These are phyloP conservation scores for Mythimna albipuncta DNA, from an alignment of 2,888 invertebrate species.

Conservation along the genomic window DNA sequence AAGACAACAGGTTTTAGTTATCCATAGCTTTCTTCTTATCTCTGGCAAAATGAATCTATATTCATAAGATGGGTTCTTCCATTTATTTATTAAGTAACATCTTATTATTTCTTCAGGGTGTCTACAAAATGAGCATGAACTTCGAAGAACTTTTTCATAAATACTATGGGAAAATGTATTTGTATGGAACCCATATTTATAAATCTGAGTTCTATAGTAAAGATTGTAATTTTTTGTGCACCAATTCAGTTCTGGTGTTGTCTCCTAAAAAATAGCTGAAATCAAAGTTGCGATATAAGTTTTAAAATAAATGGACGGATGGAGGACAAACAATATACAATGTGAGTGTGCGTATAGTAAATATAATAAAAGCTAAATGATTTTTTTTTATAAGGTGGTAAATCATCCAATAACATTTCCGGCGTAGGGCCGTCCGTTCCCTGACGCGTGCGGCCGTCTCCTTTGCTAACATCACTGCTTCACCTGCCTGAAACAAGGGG, in stretches of 20 bases:
- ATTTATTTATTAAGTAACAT: neutral
- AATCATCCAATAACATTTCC: neutral
- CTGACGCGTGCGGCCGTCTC: neutral
- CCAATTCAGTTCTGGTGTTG: conserved; percentile 10
- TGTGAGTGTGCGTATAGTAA: neutral
- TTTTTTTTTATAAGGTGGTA: neutral
- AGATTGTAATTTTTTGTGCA: conserved; percentile 22
- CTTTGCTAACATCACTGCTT: neutral
- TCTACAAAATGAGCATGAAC: conserved; percentile 17
- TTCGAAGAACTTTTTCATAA: conserved; percentile 10
- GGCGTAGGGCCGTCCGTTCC: too few species aligned
- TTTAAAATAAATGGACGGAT: neutral
- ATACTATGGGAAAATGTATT: conserved; percentile 28
- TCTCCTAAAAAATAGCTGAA: conserved; percentile 12
- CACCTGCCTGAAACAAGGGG: too few species aligned
- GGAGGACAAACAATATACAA: neutral
- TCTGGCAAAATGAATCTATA: too few species aligned
- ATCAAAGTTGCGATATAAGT: neutral
- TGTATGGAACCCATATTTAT: conserved; percentile 20
- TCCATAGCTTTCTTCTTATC: too few species aligned
- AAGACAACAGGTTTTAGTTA: too few species aligned
- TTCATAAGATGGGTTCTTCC: too few species aligned
- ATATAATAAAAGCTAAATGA: neutral
- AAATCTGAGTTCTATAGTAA: conserved; percentile 17
- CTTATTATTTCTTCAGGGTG: conserved; percentile 16